Percentiles rank a stretch among this genome's conserved stretches.
Conservation (phyloP, 2,888 invertebrate genomes). For the Gastracanthus pulcherrimus region DNA sequence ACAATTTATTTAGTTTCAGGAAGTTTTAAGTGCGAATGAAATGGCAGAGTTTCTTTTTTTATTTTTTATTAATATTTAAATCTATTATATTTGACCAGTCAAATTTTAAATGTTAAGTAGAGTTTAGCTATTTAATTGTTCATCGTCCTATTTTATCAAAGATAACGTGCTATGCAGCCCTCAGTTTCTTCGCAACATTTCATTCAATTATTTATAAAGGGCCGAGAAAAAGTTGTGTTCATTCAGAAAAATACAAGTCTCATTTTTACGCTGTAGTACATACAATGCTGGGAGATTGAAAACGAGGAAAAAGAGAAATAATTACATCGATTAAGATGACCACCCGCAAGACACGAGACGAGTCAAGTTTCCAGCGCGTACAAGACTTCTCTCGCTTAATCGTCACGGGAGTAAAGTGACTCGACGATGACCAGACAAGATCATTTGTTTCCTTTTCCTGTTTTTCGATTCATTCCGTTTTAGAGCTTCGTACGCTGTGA, state of each 20-base stretch:
- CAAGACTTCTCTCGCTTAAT: slow-evolving; percentile 17
- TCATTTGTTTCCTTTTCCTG: slow-evolving; percentile 31
- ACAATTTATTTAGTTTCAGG: too few relatives aligned
- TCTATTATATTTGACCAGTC: not conserved
- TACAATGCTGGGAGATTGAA: slow-evolving; percentile 33
- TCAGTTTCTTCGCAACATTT: not conserved
- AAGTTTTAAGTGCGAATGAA: too few relatives aligned
- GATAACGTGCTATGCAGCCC: not conserved
- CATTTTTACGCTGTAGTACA: slow-evolving; percentile 3
- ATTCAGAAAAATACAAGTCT: not conserved
- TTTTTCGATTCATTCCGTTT: slow-evolving; percentile 15
- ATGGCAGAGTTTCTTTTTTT: too few relatives aligned
- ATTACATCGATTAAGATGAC: slow-evolving; percentile 50
- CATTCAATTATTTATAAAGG: slow-evolving; percentile 16
- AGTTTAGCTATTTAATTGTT: not conserved
- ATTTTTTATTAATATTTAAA: not conserved
- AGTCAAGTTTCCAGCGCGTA: slow-evolving; percentile 34
- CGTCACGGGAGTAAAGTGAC: slow-evolving; percentile 4
- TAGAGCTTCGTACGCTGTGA: not conserved
- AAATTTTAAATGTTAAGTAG: not conserved
- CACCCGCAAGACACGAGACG: slow-evolving; percentile 48
- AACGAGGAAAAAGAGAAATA: slow-evolving; percentile 34
- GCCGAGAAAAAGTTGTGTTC: not conserved
- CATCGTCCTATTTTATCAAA: not conserved
- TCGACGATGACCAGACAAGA: slow-evolving; percentile 34